These are phyloP conservation scores for Sphaerophoria taeniata DNA, from an alignment of 2,888 invertebrate genomes.

Conservation along the genomic window DNA sequence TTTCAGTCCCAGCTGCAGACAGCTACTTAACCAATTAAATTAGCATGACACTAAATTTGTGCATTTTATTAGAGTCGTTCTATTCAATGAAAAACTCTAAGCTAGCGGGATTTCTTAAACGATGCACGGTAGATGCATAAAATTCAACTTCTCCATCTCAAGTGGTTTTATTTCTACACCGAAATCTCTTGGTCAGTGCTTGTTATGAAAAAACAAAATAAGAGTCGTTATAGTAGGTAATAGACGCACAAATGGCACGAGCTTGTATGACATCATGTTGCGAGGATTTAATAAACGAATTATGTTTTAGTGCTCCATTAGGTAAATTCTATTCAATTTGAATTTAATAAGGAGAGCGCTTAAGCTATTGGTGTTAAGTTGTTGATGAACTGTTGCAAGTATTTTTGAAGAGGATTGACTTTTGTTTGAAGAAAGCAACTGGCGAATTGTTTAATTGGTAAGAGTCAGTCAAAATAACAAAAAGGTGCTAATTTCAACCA, in stretches of 20 bases:
- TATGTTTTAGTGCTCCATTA: constrained; percentile 36
- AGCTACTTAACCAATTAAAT: constrained; percentile 49
- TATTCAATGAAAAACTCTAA: constrained; percentile 22
- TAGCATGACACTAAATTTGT: constrained; percentile 55
- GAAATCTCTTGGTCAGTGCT: too few relatives aligned
- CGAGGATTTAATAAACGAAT: constrained; percentile 36
- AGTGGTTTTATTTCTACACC: not conserved
- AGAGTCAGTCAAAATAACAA: too few relatives aligned
- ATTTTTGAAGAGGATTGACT: too few relatives aligned
- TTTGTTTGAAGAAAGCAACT: too few relatives aligned
- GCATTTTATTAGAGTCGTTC: constrained; percentile 64
- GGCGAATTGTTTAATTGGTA: too few relatives aligned
- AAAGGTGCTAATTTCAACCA: too few relatives aligned
- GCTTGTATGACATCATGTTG: constrained; percentile 67
- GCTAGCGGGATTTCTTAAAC: constrained; percentile 41
- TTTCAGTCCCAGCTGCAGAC: not conserved
- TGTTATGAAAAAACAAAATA: constrained; percentile 1
- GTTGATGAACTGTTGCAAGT: too few relatives aligned
- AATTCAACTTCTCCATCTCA: constrained; percentile 6
- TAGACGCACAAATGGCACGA: constrained; percentile 57
- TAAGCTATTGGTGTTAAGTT: constrained; percentile 33
- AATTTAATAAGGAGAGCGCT: constrained; percentile 24
- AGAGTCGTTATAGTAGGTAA: not conserved
- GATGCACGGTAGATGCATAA: constrained; percentile 12
- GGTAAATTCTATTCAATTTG: constrained; percentile 54